phyloP scores from a whole-genome alignment of 2,797 vertebrate species.

The Anas georgica region DNA sequence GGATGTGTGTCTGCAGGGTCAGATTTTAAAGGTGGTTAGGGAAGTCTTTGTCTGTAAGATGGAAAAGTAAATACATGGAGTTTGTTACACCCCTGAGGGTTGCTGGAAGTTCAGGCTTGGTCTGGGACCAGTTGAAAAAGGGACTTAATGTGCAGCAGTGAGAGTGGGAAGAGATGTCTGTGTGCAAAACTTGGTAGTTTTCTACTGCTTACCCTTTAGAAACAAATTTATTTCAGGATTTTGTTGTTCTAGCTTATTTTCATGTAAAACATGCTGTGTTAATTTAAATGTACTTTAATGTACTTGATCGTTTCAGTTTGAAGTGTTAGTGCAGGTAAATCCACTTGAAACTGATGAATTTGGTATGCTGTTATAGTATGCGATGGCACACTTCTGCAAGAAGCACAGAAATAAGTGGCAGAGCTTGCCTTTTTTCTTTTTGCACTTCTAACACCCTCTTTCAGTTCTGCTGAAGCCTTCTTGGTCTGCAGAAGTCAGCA shows the following conservation, averaged over 20 bases:
- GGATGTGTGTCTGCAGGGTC: not conserved
- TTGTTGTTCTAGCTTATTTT: not conserved
- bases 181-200: not conserved
- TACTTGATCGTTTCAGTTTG: not conserved
- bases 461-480: not conserved
- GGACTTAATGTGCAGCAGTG: not conserved
- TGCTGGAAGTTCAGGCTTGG: not conserved
- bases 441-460: not conserved
- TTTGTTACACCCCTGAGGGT: not conserved
- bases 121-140: not conserved
- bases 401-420: not conserved
- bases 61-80: not conserved
- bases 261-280: not conserved
- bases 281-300: not conserved
- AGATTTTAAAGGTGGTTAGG: not conserved
- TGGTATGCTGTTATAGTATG: not conserved
- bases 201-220: not conserved
- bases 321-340: not conserved
- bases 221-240: not conserved
- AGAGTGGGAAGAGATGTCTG: rapidly evolving
- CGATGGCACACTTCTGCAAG: not conserved
- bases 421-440: not conserved
- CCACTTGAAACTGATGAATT: not conserved
- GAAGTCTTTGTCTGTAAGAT: not conserved
- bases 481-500: not conserved